Evolutionary conservation across 37 sponge, comb jelly and placozoan genomes (phyloP), one percentile per base, ranked within the genome.

Genomic region (Axinella damicornis): DNA sequence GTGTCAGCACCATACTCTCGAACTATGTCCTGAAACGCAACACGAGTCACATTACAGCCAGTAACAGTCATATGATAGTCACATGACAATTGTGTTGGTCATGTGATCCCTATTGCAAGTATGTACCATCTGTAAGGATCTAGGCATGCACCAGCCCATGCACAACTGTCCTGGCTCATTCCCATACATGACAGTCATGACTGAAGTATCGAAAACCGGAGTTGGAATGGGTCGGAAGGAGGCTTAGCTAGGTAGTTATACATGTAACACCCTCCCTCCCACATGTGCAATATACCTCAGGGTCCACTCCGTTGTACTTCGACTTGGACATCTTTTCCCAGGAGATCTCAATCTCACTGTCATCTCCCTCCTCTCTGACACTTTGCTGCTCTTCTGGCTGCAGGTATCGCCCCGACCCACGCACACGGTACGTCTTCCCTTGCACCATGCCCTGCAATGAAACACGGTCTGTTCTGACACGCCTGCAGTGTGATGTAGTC

Each of bases 311-410:
- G 85, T 96, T 96, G 67, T 90, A 71, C 68, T 93, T 95, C 5
- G 93, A 92, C 71, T 95, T 95, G n/a, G 91, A 90, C 96, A 95
- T 95, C 76, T 96, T 96, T 80, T 96, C 96, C 96, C 95, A 95
- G 0, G 77, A 80, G 52, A 73, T 58, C 53, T 53, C 69, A 62
- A 91, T 71, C 40, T 69, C 61, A 31, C 78, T 40, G 24, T 58
- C 77, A 31, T 67, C 73, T 17, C 28, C 70, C 57, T 57, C 18
- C 62, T 87, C 71, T 37, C 76, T 70, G 28, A 65, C 27, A 32
- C 36, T 36, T 61, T 83, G 82, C 27, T 63, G 46, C 82, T 91
- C 92, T 41, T 77, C 80, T 37, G 86, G 86, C 28, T 21, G 46
- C 28, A 95, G 84, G 73, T 92, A 91, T 17, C 63, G 59, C 13